Evolutionary conservation across 2,797 vertebrate species (phyloP), one percentile per base, ranked within the genome.

Genomic region (Sciaenops ocellatus): DNA sequence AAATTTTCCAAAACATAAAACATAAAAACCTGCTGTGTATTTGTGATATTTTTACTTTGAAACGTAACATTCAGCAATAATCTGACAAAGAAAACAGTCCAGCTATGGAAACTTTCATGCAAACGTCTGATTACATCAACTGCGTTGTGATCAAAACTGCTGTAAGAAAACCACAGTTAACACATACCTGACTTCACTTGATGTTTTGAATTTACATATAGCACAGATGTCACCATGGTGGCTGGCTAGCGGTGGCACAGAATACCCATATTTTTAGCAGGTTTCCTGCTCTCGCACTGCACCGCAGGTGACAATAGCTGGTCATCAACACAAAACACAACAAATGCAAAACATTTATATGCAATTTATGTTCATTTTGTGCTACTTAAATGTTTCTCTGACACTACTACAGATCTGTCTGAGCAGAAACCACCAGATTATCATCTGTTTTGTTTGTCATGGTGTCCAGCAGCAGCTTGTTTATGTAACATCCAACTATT

Each of bases 201-300:
- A 52, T 71, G 42, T 55, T 60, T 13, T 46, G 2, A 51, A 64
- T 84, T 77, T 72, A 66, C 60, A 78, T 60, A 20, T 16, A 55
- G 60, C 64, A 62, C 72, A 85, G 72, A 60, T 50, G 65, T 80
- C 44, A 64, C 71, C 3, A 62, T 1, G 46, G 44, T 34, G 71
- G 18, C 60, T 71, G 8, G 17, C 13, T n/a, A 22, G 59, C 67
- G 41, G 60, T 1, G 13, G 18, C 20, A n/a, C 18, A 62, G 20
- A 57, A 50, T 64, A 41, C 13, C 8, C 54, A 60, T 55, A 57
- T 38, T 48, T 55, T 62, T 20, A 9, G 34, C 34, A 9, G 73
- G 64, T 78, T 79, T 79, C 72, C 62, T 72, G 69, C 54, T 72
- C 82, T 61, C 26, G 62, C 8, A 9, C 34, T 38, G 6, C 56